A percentile compares a stretch with the other conserved stretches of the same genome.
Conservation (phyloP, 2,113 vertebrate genomes). For the Eulemur rufifrons region DNA sequence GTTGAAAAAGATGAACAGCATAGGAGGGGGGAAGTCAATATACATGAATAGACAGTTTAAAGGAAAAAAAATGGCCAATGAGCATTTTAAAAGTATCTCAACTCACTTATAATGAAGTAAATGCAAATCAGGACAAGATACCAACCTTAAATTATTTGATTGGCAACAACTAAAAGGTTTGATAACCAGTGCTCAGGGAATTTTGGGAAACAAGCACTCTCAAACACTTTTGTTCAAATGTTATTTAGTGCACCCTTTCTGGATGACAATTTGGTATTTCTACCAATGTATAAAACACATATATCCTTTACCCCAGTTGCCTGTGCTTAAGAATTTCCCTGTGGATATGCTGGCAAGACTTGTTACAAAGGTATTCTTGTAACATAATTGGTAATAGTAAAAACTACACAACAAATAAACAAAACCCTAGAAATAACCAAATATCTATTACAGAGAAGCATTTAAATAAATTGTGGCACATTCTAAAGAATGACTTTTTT, state of each 20-base stretch:
- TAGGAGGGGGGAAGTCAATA: neutral
- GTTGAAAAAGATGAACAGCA: neutral
- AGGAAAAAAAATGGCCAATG: neutral
- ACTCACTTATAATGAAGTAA: neutral
- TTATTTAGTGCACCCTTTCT: neutral
- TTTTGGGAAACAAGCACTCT: neutral
- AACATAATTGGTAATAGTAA: neutral
- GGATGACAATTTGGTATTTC: slow-evolving; percentile 39
- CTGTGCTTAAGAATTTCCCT: neutral
- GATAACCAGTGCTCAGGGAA: neutral
- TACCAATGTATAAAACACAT: neutral
- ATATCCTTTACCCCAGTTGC: neutral
- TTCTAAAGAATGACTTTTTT: neutral
- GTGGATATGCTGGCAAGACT: neutral
- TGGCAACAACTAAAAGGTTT: neutral
- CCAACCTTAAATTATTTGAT: neutral
- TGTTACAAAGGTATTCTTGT: neutral
- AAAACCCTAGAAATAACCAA: neutral
- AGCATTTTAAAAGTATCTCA: neutral
- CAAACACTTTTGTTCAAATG: neutral
- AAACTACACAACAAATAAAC: neutral
- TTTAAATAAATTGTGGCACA: neutral
- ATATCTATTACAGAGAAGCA: neutral
- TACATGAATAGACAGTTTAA: neutral
- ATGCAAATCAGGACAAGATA: neutral